Conservation (phyloP, 2,888 invertebrate genomes). For the Cantharis rustica region DNA sequence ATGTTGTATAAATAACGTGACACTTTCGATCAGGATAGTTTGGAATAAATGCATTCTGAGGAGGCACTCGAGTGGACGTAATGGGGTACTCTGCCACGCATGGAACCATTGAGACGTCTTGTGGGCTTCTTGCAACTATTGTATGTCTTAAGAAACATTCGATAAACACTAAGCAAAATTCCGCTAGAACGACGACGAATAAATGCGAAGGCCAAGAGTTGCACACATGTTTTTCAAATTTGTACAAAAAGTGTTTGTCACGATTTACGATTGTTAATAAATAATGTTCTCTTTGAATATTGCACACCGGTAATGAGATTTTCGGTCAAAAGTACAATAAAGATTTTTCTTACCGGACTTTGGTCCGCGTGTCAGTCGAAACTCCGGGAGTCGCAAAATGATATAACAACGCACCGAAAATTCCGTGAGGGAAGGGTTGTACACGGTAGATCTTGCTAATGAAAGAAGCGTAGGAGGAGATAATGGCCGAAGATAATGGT, state of each 20-base stretch:
- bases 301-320: neutral
- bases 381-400: slow-evolving; percentile 22
- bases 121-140: slow-evolving; percentile 31
- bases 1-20: slow-evolving; percentile 37
- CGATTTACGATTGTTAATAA: neutral
- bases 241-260: neutral
- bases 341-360: neutral
- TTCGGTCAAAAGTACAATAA: neutral
- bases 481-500: slow-evolving; percentile 54
- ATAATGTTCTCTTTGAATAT: neutral
- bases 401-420: slow-evolving; percentile 56
- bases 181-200: slow-evolving; percentile 28
- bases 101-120: slow-evolving; percentile 65
- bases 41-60: slow-evolving; percentile 34
- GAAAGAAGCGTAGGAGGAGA: slow-evolving; percentile 53
- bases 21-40: slow-evolving; percentile 32
- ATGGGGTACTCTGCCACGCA: slow-evolving; percentile 36
- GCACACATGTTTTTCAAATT: neutral
- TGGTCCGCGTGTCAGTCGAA: neutral
- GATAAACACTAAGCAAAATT: slow-evolving; percentile 25
- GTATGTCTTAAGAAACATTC: slow-evolving; percentile 28
- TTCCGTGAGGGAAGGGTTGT: slow-evolving; percentile 44
- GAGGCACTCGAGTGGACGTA: slow-evolving; percentile 39
- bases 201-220: slow-evolving; percentile 10
- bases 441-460: slow-evolving; percentile 48